phyloP scores from a whole-genome alignment of 2,797 vertebrate genomes.

The Cyclura pinguis region DNA sequence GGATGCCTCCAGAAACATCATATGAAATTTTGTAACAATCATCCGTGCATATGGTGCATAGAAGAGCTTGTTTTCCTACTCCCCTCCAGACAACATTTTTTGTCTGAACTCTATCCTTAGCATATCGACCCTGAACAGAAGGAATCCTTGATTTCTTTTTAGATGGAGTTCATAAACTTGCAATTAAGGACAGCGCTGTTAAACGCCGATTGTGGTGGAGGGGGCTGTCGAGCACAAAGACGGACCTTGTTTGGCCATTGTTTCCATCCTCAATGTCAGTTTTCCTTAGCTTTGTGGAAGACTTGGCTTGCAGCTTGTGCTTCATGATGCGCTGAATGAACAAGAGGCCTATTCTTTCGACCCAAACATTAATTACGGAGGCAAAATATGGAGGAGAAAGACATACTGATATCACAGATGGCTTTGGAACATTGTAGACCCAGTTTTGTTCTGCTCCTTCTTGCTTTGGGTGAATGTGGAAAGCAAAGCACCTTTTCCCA shows the following conservation, averaged over 20 bases:
- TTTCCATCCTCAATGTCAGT: slow-evolving; percentile 25
- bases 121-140: slow-evolving; percentile 40
- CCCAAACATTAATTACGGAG: slow-evolving; percentile 30
- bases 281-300: slow-evolving; percentile 31
- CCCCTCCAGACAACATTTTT: background rate
- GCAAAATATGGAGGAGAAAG: slow-evolving; percentile 42
- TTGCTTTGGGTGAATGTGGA: background rate
- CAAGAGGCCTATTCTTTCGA: slow-evolving; percentile 41
- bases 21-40: background rate
- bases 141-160: background rate
- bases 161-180: slow-evolving; percentile 16
- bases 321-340: slow-evolving; percentile 29
- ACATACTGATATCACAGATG: background rate
- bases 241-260: slow-evolving; percentile 11
- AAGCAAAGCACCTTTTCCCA: background rate
- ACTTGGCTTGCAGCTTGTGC: slow-evolving; percentile 34
- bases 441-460: background rate
- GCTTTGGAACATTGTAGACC: background rate
- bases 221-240: slow-evolving; percentile 18
- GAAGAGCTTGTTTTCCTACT: background rate
- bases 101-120: background rate
- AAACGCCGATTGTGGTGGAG: slow-evolving; percentile 23
- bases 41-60: background rate
- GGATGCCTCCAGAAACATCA: background rate
- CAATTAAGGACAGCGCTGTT: slow-evolving; percentile 51